These are phyloP conservation scores for Anastatus disparis DNA, from an alignment of 1,140 invertebrate genomes.

Conservation along the genomic window DNA sequence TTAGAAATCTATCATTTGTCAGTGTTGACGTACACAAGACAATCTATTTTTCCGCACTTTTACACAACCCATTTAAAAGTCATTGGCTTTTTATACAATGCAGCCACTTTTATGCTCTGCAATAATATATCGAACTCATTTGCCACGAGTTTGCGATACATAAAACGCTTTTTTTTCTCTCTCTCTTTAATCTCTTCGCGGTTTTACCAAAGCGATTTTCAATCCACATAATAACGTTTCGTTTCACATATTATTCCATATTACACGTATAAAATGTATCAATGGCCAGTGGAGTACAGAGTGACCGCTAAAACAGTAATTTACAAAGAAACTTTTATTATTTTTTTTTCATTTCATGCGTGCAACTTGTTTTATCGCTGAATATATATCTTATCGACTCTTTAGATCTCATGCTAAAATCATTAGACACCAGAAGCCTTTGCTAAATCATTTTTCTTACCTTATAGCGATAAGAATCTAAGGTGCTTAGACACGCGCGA, in stretches of 20 bases:
- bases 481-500: too few species aligned
- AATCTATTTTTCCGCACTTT: constrained; percentile 12
- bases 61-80: constrained; percentile 20
- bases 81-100: neutral
- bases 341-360: neutral
- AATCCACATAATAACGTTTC: too few species aligned
- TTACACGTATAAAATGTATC: neutral
- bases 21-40: neutral
- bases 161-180: too few species aligned
- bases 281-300: neutral
- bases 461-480: constrained; percentile 4
- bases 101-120: too few species aligned
- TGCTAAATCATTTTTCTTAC: constrained; percentile 23
- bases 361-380: too few species aligned
- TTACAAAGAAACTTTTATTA: neutral
- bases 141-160: too few species aligned
- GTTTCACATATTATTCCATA: too few species aligned
- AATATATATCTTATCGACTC: too few species aligned
- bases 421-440: neutral
- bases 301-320: constrained; percentile 24
- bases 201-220: too few species aligned
- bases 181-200: too few species aligned
- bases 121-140: too few species aligned
- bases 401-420: too few species aligned
- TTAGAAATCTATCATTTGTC: constrained; percentile 23